Base-by-base conservation (phyloP, 2,888 invertebrate species). In the Phoenoteleia sp. region DNA sequence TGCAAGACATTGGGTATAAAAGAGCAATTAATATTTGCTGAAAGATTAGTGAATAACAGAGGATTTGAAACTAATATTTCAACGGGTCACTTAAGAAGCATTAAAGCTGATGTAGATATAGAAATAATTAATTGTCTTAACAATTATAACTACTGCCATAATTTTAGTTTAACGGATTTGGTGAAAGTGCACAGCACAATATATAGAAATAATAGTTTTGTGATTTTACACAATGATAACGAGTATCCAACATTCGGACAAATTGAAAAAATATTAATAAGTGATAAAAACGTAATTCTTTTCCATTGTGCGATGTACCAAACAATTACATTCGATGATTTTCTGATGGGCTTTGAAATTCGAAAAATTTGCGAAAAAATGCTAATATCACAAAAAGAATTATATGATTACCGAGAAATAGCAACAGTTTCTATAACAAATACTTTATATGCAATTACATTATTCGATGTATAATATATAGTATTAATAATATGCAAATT, bases 261-360 rank as follows among this genome's bases (percentile, higher is more conserved):
- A 69, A 58, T 80, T 27, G 25, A 49, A 15, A 52, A 49, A 25
- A 39, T 80, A 27, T 47, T 66, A 25, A 29, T 80, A 19, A 39
- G 58, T 36, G 23, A 71, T 19, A 21, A 23, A 25, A 39, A 64
- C 3, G 4, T 4, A 19, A 29, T 72, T 15, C 13, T 64, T 19
- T 72, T 80, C 33, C 27, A 72, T 15, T 72, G 72, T 33, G 11
- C 27, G 11, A 11, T 23, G 19, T 74, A 60, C 11, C 7, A 47
- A 17, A 60, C 72, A 9, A 25, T 49, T 17, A 0, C 1, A 21
- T 74, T 74, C 25, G 27, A 74, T 45, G 60, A 74, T 27, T 39
- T 11, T 23, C 62, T 23, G 17, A 49, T 60, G 60, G 72, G 15
- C 1, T 74, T n/a, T 36, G 49, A 72, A 47, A 72, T 72, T 19